Percentiles rank a stretch among this genome's conserved stretches.
These are phyloP conservation scores for Drosophila acutilabella DNA, from an alignment of 2,888 invertebrate species.

Conservation along the genomic window DNA sequence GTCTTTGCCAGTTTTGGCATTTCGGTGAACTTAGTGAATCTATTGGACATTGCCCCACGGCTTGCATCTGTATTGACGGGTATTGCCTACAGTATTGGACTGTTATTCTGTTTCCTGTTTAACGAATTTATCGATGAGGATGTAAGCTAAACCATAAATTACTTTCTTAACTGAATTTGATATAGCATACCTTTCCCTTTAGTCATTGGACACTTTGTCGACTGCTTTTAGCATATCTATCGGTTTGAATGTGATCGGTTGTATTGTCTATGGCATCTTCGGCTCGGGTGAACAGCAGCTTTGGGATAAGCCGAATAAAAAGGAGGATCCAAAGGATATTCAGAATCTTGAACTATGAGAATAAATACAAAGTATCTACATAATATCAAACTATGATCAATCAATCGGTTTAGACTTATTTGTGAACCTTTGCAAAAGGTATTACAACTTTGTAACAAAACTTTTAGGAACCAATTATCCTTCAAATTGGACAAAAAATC, in stretches of 20 bases:
- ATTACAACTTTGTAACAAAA: not conserved
- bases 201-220: conserved; percentile 91
- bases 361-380: too few relatives aligned
- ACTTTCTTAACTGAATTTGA: not conserved
- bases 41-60: conserved; percentile 97
- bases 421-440: not conserved
- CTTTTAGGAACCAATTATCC: too few relatives aligned
- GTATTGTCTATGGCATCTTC: conserved; percentile 98
- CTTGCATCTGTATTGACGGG: conserved; percentile 99
- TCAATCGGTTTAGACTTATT: too few relatives aligned
- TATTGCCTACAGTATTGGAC: conserved; percentile 97
- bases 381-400: too few relatives aligned
- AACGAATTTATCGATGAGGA: conserved; percentile 92
- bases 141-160: conserved; percentile 86
- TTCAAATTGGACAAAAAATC: too few relatives aligned
- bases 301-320: conserved; percentile 96
- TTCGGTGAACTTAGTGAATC: conserved; percentile 99
- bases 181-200: not conserved
- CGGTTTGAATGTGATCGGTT: conserved; percentile 97
- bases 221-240: conserved; percentile 98
- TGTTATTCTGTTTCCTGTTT: conserved; percentile 96
- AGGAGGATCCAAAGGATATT: conserved; percentile 85
- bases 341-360: too few relatives aligned
- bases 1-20: conserved; percentile 99
- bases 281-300: conserved; percentile 99